Conservation (phyloP, 2,888 invertebrate genomes). For the Anorthoa munda region DNA sequence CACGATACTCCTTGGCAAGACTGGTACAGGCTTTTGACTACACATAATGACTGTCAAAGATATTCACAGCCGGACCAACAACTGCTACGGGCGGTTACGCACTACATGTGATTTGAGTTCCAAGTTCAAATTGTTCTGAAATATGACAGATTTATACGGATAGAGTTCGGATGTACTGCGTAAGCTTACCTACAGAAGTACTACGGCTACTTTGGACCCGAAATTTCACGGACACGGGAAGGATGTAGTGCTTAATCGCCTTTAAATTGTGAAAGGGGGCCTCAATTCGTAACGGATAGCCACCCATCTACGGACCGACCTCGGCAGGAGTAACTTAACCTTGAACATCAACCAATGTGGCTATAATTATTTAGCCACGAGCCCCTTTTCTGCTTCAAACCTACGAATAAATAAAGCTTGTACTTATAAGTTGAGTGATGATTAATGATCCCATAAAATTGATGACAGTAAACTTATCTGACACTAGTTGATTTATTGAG, state of each 20-base stretch:
- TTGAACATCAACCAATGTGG: not conserved
- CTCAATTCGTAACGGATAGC: not conserved
- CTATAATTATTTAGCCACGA: not conserved
- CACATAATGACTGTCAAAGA: not conserved
- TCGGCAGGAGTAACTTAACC: not conserved
- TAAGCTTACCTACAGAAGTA: too few relatives aligned
- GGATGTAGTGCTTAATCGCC: too few relatives aligned
- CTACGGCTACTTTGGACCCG: too few relatives aligned
- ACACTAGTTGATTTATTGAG: slow-evolving; percentile 69
- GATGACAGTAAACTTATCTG: slow-evolving; percentile 70
- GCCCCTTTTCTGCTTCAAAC: slow-evolving; percentile 61
- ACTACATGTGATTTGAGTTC: too few relatives aligned
- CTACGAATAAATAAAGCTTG: slow-evolving; percentile 59
- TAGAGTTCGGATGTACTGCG: too few relatives aligned
- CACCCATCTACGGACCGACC: not conserved
- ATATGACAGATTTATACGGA: too few relatives aligned
- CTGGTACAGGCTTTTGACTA: not conserved
- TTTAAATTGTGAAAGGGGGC: not conserved
- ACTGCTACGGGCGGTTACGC: too few relatives aligned
- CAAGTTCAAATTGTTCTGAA: too few relatives aligned
- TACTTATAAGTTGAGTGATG: slow-evolving; percentile 63
- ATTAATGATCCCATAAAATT: slow-evolving; percentile 66
- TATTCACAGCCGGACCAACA: not conserved
- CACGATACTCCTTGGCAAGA: not conserved
- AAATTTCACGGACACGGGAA: too few relatives aligned